Evolutionary conservation across 2,113 vertebrate species (phyloP), one percentile per base, ranked within the genome.

Genomic region (Oenanthe oenanthe): DNA sequence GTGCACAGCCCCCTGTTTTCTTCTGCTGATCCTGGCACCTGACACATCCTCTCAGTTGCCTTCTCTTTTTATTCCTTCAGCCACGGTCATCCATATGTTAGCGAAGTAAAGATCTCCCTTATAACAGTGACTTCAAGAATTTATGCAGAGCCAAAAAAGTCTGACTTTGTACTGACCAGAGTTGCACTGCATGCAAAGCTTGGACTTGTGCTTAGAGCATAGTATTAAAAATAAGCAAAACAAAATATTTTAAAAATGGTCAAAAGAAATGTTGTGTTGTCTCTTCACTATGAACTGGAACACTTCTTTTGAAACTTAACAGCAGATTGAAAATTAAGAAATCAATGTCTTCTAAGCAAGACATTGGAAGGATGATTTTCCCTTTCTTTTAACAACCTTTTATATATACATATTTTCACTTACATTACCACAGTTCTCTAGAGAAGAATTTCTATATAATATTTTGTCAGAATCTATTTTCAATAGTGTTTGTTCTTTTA

Each of bases 401-500:
- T 85, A 4, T 74, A 51, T 15, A 26, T 26, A 17, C 45, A 72
- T 21, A 20, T 79, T 79, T 91, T 75, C 15, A 26, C 18, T 38
- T 90, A n/a, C 13, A 36, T 86, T 84, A 36, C 26, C 48, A n/a
- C 36, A 80, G 56, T 72, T 93, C 38, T 92, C 72, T 94, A 88
- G 48, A 89, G 74, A 89, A 87, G 57, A 92, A 80, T 79, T 95
- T 74, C 32, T 82, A 1, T 94, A 6, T n/a, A 88, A 63, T 89
- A 77, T 67, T 92, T 84, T 2, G 18, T 92, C 45, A 77, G 74
- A 94, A 91, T 91, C 12, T 12, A 54, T 92, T 91, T 92, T 92
- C 60, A 62, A 10, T 71, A 68, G 24, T 83, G 18, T 72, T 86
- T 70, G n/a, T 71, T 63, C 20, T 56, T 84, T 80, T 53, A 93